Evolutionary conservation across 2,113 vertebrate genomes (phyloP), one percentile per base, ranked within the genome.

Genomic region (Pachyramphus minor): DNA sequence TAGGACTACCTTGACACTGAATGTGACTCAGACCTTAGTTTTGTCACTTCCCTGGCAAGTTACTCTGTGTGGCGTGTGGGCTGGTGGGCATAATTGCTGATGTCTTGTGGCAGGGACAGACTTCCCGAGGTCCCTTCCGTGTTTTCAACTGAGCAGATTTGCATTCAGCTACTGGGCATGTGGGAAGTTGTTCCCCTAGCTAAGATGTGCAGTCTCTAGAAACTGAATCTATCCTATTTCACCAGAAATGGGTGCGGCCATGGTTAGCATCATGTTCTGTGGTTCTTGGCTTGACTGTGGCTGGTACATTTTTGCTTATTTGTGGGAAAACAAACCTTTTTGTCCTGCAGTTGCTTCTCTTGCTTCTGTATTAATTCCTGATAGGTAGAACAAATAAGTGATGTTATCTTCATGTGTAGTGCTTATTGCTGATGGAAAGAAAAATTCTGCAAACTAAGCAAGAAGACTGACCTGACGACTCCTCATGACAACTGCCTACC

Each of bases 401-500:
- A 47, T 75, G 37, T 2, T 87, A 45, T 33, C 59, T 81, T 84
- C 14, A 25, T 52, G 37, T 0, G 1, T 66, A 30, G 67, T 58
- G 64, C 44, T 63, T 81, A 31, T 30, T 93, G 92, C 69, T 82
- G 90, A 84, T 84, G 53, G 68, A 93, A 84, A 84, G 69, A 53
- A 93, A 90, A 92, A 86, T 90, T 90, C 79, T 93, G 92, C 95
- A 64, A 15, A 68, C 62, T 92, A 93, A 96, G 93, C 93, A 90
- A 89, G 60, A 60, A 62, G 79, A 68, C 79, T 88, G 88, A 96
- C 95, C 95, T 90, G 83, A 75, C 0, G 44, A 85, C 89, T 96
- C 44, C 44, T 71, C 31, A 15, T 96, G 93, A 86, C 95, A 94
- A 81, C 91, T 90, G 76, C 69, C 35, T 94, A 30, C 68, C 92